A percentile compares a stretch with the other conserved stretches of the same genome.
Evolutionary conservation across 2,888 invertebrate genomes (phyloP).

Genomic region (Melanostoma scalare): DNA sequence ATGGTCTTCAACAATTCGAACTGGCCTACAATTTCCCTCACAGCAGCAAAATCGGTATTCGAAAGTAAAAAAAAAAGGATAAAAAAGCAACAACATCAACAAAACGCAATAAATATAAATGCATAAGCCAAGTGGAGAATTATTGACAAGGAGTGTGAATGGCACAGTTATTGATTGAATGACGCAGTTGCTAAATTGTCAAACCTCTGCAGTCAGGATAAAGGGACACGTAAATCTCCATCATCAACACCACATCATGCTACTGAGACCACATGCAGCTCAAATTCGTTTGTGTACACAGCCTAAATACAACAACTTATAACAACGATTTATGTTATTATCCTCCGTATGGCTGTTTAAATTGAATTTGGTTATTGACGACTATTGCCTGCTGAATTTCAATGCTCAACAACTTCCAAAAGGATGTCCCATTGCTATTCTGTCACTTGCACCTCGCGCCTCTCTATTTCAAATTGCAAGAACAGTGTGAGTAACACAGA

Average conservation of each 20-base stretch:
- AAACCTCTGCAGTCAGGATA: conserved; percentile 19
- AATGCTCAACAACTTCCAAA: not conserved
- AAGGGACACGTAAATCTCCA: conserved; percentile 30
- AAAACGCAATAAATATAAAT: not conserved
- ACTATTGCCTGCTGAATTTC: conserved; percentile 24
- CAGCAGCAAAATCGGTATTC: not conserved
- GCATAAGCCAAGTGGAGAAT: conserved; percentile 2
- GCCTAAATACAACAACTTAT: conserved; percentile 4
- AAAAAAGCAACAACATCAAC: not conserved
- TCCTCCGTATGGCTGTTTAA: conserved; percentile 41
- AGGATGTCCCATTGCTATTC: not conserved
- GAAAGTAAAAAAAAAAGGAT: not conserved
- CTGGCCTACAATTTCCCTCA: not conserved
- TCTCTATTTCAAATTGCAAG: not conserved
- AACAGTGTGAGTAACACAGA: too few relatives aligned
- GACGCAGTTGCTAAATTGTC: conserved; percentile 56
- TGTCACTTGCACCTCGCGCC: not conserved
- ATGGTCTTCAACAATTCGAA: conserved; percentile 12
- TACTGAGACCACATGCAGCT: conserved; percentile 8
- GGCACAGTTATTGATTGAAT: conserved; percentile 57
- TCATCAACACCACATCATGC: not conserved
- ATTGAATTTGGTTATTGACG: conserved; percentile 56
- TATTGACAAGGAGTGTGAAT: conserved; percentile 49
- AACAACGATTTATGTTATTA: conserved; percentile 38
- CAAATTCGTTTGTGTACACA: conserved; percentile 3